Base-by-base conservation (phyloP, 1,140 invertebrate genomes). In the Temnothorax nylanderi region DNA sequence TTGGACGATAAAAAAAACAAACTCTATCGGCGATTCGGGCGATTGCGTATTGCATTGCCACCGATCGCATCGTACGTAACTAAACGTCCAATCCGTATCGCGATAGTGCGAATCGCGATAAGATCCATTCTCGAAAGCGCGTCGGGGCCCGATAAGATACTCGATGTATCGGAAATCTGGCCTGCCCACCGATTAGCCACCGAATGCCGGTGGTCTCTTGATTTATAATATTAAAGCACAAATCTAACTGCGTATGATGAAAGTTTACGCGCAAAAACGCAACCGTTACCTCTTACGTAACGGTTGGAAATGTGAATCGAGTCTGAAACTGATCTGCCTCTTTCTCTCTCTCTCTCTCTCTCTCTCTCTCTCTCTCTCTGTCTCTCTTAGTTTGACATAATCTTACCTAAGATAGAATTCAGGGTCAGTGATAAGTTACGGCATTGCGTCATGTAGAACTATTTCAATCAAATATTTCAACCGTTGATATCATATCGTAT, bases 141-240 rank as follows among this genome's bases (percentile, higher is more conserved):
- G 87, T 86, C 88, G 87, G 51, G 37, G 18, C 41, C n/a, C 44
- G 88, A 89, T 89, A 89, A 89, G 88, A 89, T 89, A 89, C 71
- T 51, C 54, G 78, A 78, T 60, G 67, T 72, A 51, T 82, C 21
- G 49, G 62, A 90, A 90, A 90, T 85, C 67, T 87, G 64, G 64
- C 18, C 85, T 77, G 78, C 37, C 81, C 62, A 21, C 44, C 54
- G 47, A 69, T 84, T 80, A 26, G 78, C 41, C 5, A 71, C 62
- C n/a, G 41, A 41, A 16, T 3, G 11, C 13, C 60, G 60, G 49
- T 51, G 47, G 69, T 69, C 65, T 18, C 8, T 41, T 32, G 54
- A 65, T 65, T 85, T 41, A n/a, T 32, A 56, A 67, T 72, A 69
- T 3, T 26, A 11, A 67, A 13, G 32, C 8, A 8, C 8, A 26